Percentiles rank a stretch among this genome's conserved stretches.
These are phyloP conservation scores for Platysternon megacephalum DNA, from an alignment of 2,113 vertebrate genomes.

Conservation along the genomic window DNA sequence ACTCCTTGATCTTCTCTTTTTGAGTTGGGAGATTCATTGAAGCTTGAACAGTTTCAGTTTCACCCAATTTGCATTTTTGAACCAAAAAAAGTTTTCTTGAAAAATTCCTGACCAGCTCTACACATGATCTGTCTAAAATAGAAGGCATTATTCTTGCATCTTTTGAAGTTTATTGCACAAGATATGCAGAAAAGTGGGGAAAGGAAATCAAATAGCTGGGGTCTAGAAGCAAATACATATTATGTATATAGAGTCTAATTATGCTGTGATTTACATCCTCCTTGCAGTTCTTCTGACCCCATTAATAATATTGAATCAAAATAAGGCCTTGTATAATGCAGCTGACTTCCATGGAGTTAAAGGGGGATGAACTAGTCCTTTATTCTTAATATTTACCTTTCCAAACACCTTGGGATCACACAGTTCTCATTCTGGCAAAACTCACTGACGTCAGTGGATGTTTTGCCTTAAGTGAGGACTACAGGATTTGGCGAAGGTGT, in stretches of 20 bases:
- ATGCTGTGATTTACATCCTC: neutral
- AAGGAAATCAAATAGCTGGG: neutral
- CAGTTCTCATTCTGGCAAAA: neutral
- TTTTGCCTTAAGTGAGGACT: neutral
- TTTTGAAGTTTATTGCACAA: neutral
- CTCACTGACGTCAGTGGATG: neutral
- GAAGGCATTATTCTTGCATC: neutral
- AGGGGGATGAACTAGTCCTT: neutral
- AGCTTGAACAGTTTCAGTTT: neutral
- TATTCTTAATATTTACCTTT: neutral
- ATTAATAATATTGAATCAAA: neutral
- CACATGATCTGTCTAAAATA: neutral
- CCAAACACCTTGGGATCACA: fast-evolving
- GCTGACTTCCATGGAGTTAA: neutral
- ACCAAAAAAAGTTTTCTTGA: neutral
- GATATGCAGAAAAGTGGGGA: neutral
- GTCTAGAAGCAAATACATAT: neutral
- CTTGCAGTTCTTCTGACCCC: neutral
- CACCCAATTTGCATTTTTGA: neutral
- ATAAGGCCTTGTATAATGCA: neutral
- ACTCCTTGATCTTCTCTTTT: too few relatives aligned
- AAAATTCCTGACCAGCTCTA: neutral
- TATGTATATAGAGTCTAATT: fast-evolving
- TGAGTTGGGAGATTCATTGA: too few relatives aligned
- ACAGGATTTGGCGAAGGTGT: neutral